Evolutionary conservation across 2,113 vertebrate genomes (phyloP).

Genomic region (Nicator chloris): DNA sequence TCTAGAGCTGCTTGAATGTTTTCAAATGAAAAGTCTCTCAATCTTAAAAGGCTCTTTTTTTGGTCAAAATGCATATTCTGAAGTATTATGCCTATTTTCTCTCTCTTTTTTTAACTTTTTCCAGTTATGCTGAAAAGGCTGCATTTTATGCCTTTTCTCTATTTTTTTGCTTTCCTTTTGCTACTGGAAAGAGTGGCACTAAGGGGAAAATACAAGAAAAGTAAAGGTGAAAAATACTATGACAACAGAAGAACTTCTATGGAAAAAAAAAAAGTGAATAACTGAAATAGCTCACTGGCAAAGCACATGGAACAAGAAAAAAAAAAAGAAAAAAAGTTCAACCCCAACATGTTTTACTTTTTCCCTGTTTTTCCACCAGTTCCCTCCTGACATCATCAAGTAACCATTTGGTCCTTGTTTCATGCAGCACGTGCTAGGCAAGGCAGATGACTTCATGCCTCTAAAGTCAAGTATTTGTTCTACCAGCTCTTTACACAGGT

Average conservation of each 20-base stretch:
- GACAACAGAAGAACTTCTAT: not conserved
- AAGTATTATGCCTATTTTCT: not conserved
- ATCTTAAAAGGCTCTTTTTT: not conserved
- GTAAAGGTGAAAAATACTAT: not conserved
- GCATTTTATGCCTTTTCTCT: not conserved
- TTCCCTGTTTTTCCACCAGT: conserved; percentile 30
- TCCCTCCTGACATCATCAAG: conserved; percentile 26
- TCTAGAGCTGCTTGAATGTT: not conserved
- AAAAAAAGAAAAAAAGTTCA: not conserved
- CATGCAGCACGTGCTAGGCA: not conserved
- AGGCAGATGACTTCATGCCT: not conserved
- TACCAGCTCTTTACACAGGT: not conserved
- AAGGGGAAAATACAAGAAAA: not conserved
- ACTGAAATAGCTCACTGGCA: conserved; percentile 41
- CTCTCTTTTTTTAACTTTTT: not conserved
- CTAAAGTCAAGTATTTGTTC: not conserved
- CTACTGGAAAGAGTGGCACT: not conserved
- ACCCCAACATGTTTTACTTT: conserved; percentile 23
- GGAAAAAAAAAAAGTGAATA: conserved; percentile 22
- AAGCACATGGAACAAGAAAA: conserved; percentile 8
- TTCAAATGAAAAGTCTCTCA: conserved; percentile 62
- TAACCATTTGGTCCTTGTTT: conserved; percentile 22
- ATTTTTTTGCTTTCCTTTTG: not conserved
- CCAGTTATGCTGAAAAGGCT: not conserved
- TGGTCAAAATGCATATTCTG: not conserved